phyloP scores from a whole-genome alignment of 2,113 vertebrate species.

The Percopsis transmontana region DNA sequence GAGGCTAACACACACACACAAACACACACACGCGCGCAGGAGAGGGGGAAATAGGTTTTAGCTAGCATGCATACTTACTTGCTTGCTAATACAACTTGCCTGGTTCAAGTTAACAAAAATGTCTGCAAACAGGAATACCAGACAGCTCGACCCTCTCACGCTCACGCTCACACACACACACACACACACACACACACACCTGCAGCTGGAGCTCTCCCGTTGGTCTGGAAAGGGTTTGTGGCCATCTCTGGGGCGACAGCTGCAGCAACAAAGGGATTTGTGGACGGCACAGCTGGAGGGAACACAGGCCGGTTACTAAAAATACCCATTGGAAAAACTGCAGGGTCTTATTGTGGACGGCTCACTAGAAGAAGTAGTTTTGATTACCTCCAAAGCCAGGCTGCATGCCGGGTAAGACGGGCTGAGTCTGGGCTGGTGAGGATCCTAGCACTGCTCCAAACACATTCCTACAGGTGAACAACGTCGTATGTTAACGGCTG shows the following conservation, averaged over 20 bases:
- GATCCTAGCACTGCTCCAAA: conserved; percentile 89
- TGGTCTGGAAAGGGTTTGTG: conserved; percentile 95
- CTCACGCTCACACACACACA: neutral
- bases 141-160: neutral
- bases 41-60: conserved; percentile 42
- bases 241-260: conserved; percentile 88
- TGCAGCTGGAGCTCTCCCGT: conserved; percentile 82
- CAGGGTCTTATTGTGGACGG: neutral
- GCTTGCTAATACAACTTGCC: conserved; percentile 43
- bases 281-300: conserved; percentile 85
- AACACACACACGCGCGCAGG: conserved; percentile 14
- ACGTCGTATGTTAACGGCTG: neutral
- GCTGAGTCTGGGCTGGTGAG: conserved; percentile 84
- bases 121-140: neutral
- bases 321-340: neutral
- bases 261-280: conserved; percentile 92
- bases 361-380: neutral
- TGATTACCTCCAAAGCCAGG: conserved; percentile 88
- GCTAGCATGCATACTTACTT: conserved; percentile 12
- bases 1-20: conserved; percentile 75
- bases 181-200: conserved; percentile 45
- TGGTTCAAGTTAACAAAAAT: conserved; percentile 44
- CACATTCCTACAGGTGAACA: conserved; percentile 76
- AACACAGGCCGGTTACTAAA: conserved; percentile 19
- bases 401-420: conserved; percentile 84